phyloP scores from a whole-genome alignment of 1,140 invertebrate genomes.

The Halesus radiatus region DNA sequence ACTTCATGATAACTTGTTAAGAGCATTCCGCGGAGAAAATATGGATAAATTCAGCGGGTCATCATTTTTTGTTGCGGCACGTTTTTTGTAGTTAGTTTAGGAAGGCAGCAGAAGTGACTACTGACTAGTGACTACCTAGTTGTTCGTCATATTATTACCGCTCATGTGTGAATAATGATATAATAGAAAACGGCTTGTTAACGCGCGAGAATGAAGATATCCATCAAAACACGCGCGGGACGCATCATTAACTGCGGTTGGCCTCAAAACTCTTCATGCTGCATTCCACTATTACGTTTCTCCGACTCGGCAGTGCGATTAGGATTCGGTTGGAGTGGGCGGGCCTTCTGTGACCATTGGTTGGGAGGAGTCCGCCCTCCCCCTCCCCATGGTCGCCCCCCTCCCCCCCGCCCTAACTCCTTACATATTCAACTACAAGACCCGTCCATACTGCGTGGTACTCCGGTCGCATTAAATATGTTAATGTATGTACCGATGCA shows the following conservation, averaged over 20 bases:
- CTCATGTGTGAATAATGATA: slow-evolving; percentile 11
- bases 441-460: slow-evolving; percentile 32
- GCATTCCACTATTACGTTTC: slow-evolving; percentile 12
- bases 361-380: slow-evolving; percentile 43
- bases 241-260: slow-evolving; percentile 14
- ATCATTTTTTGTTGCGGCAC: no score
- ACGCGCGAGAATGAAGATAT: slow-evolving; percentile 14
- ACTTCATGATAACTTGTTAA: no score
- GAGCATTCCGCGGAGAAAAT: no score
- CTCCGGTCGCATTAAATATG: slow-evolving; percentile 46
- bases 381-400: neutral
- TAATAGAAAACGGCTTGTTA: slow-evolving; percentile 21
- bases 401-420: slow-evolving; percentile 4
- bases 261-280: slow-evolving; percentile 8
- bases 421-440: slow-evolving; percentile 9
- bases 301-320: neutral
- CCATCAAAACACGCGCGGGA: neutral
- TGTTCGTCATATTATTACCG: neutral
- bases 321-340: slow-evolving; percentile 51
- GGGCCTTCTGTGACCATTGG: slow-evolving; percentile 55
- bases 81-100: no score
- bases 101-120: no score
- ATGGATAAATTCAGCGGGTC: no score
- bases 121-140: neutral
- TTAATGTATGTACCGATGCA: slow-evolving; percentile 50